phyloP scores from a whole-genome alignment of 2,888 invertebrate species.

The Nipponacmea schrenckii region DNA sequence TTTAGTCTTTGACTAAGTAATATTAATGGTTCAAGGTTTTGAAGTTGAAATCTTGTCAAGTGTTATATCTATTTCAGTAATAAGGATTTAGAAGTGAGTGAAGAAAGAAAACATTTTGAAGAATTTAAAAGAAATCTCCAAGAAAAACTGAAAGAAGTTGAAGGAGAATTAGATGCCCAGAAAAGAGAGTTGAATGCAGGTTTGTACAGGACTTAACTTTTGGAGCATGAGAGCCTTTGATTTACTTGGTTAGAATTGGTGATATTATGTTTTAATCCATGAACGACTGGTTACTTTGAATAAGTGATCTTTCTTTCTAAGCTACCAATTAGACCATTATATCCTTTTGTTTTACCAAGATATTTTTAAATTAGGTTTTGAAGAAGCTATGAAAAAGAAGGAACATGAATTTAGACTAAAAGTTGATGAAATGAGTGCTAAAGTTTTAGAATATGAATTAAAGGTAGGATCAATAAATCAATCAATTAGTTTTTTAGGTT shows the following conservation, averaged over 20 bases:
- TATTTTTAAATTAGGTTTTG: constrained; percentile 53
- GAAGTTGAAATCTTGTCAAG: not conserved
- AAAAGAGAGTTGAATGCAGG: constrained; percentile 57
- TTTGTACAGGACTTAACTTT: constrained; percentile 25
- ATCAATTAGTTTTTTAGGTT: constrained; percentile 2
- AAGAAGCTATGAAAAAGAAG: constrained; percentile 58
- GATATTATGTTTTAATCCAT: too few species aligned
- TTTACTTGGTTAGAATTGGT: too few species aligned
- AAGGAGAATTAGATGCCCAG: constrained; percentile 63
- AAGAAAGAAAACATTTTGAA: constrained; percentile 61
- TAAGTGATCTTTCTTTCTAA: too few species aligned
- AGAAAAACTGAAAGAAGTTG: constrained; percentile 55
- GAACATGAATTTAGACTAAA: constrained; percentile 63
- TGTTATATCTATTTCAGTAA: constrained; percentile 33
- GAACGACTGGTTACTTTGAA: too few species aligned
- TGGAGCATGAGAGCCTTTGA: too few species aligned
- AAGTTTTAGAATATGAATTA: constrained; percentile 61
- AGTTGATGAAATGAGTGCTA: constrained; percentile 60
- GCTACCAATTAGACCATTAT: too few species aligned
- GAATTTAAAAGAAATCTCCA: constrained; percentile 58
- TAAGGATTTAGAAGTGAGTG: constrained; percentile 59
- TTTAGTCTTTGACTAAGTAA: too few species aligned
- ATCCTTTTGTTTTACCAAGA: too few species aligned
- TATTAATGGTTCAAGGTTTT: not conserved
- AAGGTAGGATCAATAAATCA: constrained; percentile 61